Conservation (phyloP, 2,888 invertebrate species). For the Ormyrus thymus region DNA sequence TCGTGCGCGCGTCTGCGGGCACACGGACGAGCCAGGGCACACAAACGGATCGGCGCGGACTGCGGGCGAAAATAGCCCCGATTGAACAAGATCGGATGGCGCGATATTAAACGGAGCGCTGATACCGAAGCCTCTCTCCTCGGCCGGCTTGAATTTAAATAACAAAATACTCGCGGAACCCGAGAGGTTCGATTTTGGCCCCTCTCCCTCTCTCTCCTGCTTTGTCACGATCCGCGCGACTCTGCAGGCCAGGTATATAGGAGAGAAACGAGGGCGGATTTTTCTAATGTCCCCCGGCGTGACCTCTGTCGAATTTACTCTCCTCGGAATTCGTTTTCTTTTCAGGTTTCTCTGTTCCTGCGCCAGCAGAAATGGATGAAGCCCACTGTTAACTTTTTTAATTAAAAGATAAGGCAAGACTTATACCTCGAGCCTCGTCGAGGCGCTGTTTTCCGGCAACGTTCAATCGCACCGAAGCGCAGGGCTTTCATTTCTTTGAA, state of each 20-base stretch:
- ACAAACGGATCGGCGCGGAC: neutral
- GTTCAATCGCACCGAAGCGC: too few relatives aligned
- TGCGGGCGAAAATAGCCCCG: constrained; percentile 13
- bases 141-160: constrained; percentile 20
- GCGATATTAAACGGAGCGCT: constrained; percentile 33
- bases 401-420: too few relatives aligned
- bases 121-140: neutral
- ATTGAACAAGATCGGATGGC: constrained; percentile 28
- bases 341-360: too few relatives aligned
- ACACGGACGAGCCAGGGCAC: neutral
- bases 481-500: too few relatives aligned
- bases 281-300: neutral
- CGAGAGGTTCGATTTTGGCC: neutral
- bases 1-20: neutral
- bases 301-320: constrained; percentile 15
- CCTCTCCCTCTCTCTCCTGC: neutral
- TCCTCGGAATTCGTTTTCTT: neutral
- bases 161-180: constrained; percentile 26
- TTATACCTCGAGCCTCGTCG: too few relatives aligned
- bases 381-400: too few relatives aligned
- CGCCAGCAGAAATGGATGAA: too few relatives aligned
- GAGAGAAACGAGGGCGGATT: neutral
- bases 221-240: constrained; percentile 26
- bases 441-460: too few relatives aligned
- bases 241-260: neutral